These are phyloP conservation scores for Hucho hucho DNA, from an alignment of 2,113 vertebrate species.

Conservation along the genomic window DNA sequence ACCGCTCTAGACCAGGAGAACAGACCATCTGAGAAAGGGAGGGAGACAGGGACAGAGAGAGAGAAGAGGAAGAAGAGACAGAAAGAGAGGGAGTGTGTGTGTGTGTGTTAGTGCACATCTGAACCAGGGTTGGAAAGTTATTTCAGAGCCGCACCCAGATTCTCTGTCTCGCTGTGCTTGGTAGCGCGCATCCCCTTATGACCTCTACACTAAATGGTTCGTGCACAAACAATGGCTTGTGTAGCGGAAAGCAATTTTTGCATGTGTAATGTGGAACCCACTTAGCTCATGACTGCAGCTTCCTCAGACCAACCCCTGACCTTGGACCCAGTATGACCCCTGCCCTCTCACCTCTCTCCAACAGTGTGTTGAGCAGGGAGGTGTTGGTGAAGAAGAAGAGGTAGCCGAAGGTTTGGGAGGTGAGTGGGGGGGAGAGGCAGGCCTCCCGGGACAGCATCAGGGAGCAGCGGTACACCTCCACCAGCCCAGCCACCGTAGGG, in stretches of 20 bases:
- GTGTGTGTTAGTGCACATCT: neutral
- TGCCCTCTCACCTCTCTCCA: slow-evolving; percentile 83
- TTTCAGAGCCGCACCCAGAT: too few species aligned
- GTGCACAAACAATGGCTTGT: too few species aligned
- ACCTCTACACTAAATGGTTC: too few species aligned
- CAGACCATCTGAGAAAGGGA: slow-evolving; percentile 69
- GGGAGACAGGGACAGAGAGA: neutral
- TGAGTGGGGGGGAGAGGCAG: slow-evolving; percentile 85
- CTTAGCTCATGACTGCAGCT: neutral
- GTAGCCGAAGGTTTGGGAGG: slow-evolving; percentile 92
- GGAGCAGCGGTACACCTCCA: slow-evolving; percentile 86
- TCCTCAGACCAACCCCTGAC: neutral
- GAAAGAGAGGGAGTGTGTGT: neutral
- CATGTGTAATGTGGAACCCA: too few species aligned
- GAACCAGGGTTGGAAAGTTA: neutral
- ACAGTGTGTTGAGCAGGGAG: slow-evolving; percentile 89
- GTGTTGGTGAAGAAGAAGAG: slow-evolving; percentile 96
- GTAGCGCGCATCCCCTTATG: too few species aligned
- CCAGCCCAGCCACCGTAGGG: slow-evolving; percentile 78
- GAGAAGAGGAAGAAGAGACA: neutral
- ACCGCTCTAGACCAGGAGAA: slow-evolving; percentile 92
- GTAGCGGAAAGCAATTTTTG: too few species aligned
- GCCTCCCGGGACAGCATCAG: slow-evolving; percentile 82
- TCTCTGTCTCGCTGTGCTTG: too few species aligned
- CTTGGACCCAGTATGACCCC: neutral